Base-by-base conservation (phyloP, 2,888 invertebrate genomes). In the Mimachlamys varia region DNA sequence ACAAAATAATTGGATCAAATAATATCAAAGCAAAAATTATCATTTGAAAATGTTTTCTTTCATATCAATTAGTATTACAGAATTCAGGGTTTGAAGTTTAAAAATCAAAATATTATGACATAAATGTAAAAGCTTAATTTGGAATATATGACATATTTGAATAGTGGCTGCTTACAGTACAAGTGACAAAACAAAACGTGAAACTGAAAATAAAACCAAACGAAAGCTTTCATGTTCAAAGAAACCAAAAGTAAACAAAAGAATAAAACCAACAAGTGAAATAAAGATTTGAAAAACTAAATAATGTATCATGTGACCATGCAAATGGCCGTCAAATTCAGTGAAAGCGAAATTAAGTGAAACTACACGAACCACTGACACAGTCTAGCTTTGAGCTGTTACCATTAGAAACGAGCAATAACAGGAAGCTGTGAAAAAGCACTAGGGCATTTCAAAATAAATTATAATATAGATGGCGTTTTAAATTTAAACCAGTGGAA, bases 341-440 rank as follows among this genome's bases (percentile, higher is more conserved):
- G 76, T 76, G 76, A 76, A 53, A 76, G 76, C 76, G 76, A 76
- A 76, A 76, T 76, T 5, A 76, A 76, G 76, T 76, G 76, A 76
- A 76, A 33, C 76, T 76, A 76, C 76, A 76, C 19, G 58, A 19
- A 58, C 76, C 76, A 76, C 27, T 76, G 76, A 12, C 19, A 44
- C 3, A 33, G 22, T 76, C 76, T 76, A 76, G 76, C 76, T 0
- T 58, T n/a, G 0, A 3, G 58, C 58, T 58, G 58, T 58, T 58
- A 58, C 22, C 58, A 58, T 76, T 33, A 76, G 76, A 53, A 53
- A 12, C 53, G 5, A 76, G 33, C 76, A 76, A 33, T 33, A 12
- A 27, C 22, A 76, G 7, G 33, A 76, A 76, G 76, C 76, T 33
- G 76, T 33, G 76, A 22, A 27, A 76, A 76, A 76, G 76, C 76